These are phyloP conservation scores for Stictocephala bisonia DNA, from an alignment of 2,888 invertebrate genomes.

Conservation along the genomic window DNA sequence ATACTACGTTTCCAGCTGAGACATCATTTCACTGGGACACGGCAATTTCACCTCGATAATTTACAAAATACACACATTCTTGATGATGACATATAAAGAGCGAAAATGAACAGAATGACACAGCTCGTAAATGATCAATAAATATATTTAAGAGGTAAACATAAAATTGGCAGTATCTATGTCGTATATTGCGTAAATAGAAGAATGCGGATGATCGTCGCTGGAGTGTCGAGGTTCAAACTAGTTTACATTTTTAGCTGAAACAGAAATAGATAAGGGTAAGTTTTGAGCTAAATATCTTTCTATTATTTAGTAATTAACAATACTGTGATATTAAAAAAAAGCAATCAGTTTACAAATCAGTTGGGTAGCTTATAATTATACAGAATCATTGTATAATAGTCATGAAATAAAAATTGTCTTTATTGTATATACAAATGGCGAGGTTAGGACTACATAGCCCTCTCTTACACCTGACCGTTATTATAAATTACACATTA, in stretches of 20 bases:
- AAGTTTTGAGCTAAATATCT: no score
- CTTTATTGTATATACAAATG: no score
- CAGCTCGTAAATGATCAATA: constrained; percentile 25
- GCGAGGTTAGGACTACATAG: no score
- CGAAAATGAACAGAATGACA: constrained; percentile 26
- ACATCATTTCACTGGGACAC: constrained; percentile 24
- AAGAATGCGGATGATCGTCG: constrained; percentile 35
- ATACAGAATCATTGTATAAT: no score
- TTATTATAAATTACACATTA: no score
- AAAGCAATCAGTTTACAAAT: no score
- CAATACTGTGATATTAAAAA: no score
- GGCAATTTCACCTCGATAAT: not conserved
- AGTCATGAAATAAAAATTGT: no score
- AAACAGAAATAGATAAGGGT: constrained; percentile 22
- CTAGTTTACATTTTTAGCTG: constrained; percentile 41
- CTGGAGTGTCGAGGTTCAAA: constrained; percentile 16
- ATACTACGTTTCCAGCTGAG: constrained; percentile 24
- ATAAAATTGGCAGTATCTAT: constrained; percentile 47
- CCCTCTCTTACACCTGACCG: no score
- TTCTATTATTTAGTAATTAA: no score
- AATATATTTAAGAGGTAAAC: constrained; percentile 37
- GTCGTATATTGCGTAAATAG: constrained; percentile 44
- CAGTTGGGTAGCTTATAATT: no score
- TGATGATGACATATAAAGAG: constrained; percentile 22
- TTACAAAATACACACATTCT: constrained; percentile 26